Evolutionary conservation across 2,113 vertebrate genomes (phyloP).

Genomic region (Seriola dumerili): DNA sequence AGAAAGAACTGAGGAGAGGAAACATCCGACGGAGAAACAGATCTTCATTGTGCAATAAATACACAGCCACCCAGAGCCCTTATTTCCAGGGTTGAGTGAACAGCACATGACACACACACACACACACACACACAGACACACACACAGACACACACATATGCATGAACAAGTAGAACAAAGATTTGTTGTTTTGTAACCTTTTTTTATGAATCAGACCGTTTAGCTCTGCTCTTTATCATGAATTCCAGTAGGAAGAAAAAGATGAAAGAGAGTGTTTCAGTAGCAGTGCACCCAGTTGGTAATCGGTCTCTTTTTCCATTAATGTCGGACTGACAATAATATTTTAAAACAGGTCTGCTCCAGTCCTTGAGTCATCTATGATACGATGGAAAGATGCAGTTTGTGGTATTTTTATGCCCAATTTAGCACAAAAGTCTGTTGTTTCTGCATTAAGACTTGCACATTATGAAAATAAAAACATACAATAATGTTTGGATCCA

Average conservation of each 20-base stretch:
- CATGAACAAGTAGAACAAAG: slow-evolving; percentile 13
- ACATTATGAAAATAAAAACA: too few species aligned
- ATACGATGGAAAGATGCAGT: too few species aligned
- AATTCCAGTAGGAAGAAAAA: neutral
- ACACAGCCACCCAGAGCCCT: neutral
- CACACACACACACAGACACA: too few species aligned
- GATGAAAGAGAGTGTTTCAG: neutral
- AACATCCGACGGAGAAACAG: slow-evolving; percentile 16
- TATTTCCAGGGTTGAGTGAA: neutral
- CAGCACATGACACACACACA: neutral
- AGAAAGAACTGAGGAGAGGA: neutral
- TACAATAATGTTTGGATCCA: too few species aligned
- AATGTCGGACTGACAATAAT: too few species aligned
- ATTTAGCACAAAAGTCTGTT: too few species aligned
- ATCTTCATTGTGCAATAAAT: slow-evolving; percentile 14
- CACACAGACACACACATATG: neutral
- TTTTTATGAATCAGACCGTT: neutral
- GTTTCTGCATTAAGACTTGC: too few species aligned
- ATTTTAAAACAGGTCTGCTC: too few species aligned
- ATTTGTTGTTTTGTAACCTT: neutral
- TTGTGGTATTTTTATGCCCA: too few species aligned
- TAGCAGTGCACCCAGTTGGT: too few species aligned
- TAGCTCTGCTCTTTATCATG: neutral
- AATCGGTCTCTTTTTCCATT: neutral
- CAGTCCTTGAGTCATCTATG: too few species aligned